Base-by-base conservation (phyloP, 2,113 vertebrate species). In the Rhadina sibilatrix region DNA sequence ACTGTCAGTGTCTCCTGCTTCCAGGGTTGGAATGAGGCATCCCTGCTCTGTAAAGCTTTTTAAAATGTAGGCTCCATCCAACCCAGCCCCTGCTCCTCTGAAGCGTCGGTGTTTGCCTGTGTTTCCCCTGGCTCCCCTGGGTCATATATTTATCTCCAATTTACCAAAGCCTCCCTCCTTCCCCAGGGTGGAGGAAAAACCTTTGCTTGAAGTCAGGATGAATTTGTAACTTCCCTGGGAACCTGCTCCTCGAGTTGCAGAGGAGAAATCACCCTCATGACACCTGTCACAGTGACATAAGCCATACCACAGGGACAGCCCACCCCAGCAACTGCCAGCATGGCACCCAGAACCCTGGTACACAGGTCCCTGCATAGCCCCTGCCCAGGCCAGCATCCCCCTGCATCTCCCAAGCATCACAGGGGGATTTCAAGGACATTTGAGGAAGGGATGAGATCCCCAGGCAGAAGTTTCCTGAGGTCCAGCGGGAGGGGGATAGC, bases 141-240 rank as follows among this genome's bases (percentile, higher is more conserved):
- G 81, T 64, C 80, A 60, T 83, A 7, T 91, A 84, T 94, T 95
- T 96, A 87, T 87, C 74, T 95, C n/a, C 72, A 82, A 37, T 94
- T 92, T 91, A 64, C 75, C 89, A 94, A 87, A 83, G 60, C 49
- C 56, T 92, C 66, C 80, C 68, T 90, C 49, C 74, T 92, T 90
- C 87, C 91, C 94, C 38, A 49, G 69, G 31, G 83, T 64, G 28
- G 46, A 88, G 40, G 57, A 92, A 68, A 91, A 96, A 77, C 54
- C 77, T 87, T 94, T 92, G n/a, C 77, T 91, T 20, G 3, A 75
- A 84, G 42, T 63, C 60, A 54, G 57, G 89, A 71, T 63, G 35
- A 71, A 71, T 94, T 68, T 87, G 37, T 91, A 68, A 82, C 74
- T 69, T 93, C 78, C 37, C 74, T 14, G 4, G 69, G 61, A 92